These are phyloP conservation scores for Cheilosia soror DNA, from an alignment of 2,888 invertebrate genomes.

Conservation along the genomic window DNA sequence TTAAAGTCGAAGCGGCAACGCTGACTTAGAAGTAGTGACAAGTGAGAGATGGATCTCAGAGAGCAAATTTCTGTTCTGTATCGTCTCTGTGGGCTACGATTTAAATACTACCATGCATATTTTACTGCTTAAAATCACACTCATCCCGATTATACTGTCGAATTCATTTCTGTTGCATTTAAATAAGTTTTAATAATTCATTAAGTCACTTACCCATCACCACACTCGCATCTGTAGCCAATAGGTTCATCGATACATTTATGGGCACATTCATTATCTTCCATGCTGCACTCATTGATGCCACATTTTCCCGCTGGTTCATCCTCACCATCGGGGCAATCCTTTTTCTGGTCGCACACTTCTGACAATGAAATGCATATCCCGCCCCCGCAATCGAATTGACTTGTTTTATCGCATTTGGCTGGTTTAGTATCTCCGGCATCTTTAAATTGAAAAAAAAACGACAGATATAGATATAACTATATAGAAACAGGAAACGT, in stretches of 20 bases:
- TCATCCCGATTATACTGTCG: not conserved
- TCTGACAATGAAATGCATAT: slow-evolving; percentile 91
- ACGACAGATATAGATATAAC: not conserved
- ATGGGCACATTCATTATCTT: slow-evolving; percentile 95
- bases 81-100: too few relatives aligned
- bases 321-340: slow-evolving; percentile 95
- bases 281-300: slow-evolving; percentile 90
- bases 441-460: slow-evolving; percentile 28
- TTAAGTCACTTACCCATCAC: slow-evolving; percentile 85
- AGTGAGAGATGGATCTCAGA: too few relatives aligned
- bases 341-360: slow-evolving; percentile 93
- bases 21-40: too few relatives aligned
- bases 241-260: slow-evolving; percentile 92
- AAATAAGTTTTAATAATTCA: slow-evolving; percentile 7
- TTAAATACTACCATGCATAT: too few relatives aligned
- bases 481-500: not conserved
- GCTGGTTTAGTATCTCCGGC: slow-evolving; percentile 77
- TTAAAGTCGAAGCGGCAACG: too few relatives aligned
- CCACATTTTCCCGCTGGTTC: slow-evolving; percentile 92
- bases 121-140: too few relatives aligned
- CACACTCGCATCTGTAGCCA: slow-evolving; percentile 92
- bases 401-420: slow-evolving; percentile 89
- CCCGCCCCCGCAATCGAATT: slow-evolving; percentile 93
- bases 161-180: slow-evolving; percentile 5
- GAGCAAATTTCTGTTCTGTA: too few relatives aligned